Base-by-base conservation (phyloP, 2,888 invertebrate genomes). In the Oasisia sp. region DNA sequence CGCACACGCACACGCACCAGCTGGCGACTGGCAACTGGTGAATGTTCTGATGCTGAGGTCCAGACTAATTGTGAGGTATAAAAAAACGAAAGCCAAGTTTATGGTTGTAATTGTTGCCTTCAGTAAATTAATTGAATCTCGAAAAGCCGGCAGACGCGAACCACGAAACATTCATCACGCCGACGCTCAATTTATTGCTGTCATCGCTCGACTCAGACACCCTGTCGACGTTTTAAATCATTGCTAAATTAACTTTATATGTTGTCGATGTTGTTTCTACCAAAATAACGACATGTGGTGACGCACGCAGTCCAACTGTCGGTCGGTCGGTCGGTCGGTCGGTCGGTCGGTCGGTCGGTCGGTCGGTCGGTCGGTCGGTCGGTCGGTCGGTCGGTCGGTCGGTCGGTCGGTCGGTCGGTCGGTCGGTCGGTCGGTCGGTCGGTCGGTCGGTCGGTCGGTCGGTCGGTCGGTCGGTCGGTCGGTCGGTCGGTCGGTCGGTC, bases 201-300 rank as follows among this genome's bases (percentile, higher is more conserved):
- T 74, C 14, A 74, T n/a, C 74, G 74, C 74, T 19, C 74, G 27
- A 27, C 7, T 19, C 74, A 74, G 74, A 74, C n/a, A 27, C 27
- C 19, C 14, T 74, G 74, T 7, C n/a, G 74, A 74, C 74, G 19
- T 74, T 74, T 74, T 74, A 74, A 74, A 74, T 74, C 74, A 74
- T n/a, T 27, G 27, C 74, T 74, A 74, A 74, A 74, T 74, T 74
- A 74, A 74, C 74, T 74, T 74, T 74, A 74, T 74, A 74, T n/a
- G 74, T 74, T 74, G 74, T 74, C 27, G 74, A 27, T 74, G 74
- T 7, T 74, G 74, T 7, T 19, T 3, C 74, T 27, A 27, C 7
- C 0, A 74, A 74, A 74, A 19, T 7, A 74, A 74, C 74, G 7
- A 74, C 27, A 74, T 19, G 19, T 27, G 27, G 19, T 14, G 19